Conservation (phyloP, 2,797 vertebrate genomes). For the Danio kyathit region DNA sequence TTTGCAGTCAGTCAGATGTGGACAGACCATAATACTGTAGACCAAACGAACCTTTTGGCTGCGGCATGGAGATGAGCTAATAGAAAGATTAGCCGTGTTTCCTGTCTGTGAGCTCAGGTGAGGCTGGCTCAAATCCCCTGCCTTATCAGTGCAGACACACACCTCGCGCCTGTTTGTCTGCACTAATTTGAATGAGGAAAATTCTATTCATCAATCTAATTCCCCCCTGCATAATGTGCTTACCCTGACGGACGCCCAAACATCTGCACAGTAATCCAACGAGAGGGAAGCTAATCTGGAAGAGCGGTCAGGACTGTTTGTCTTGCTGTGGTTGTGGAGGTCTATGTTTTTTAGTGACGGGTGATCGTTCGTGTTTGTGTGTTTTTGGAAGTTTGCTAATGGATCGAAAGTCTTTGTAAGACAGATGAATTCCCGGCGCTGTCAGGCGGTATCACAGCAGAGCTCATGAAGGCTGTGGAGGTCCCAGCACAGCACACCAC, state of each 20-base stretch:
- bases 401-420: slow-evolving; percentile 84
- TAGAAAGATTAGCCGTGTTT: slow-evolving; percentile 36
- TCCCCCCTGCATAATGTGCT: slow-evolving; percentile 65
- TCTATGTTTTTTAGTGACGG: slow-evolving; percentile 17
- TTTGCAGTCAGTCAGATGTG: slow-evolving; percentile 14
- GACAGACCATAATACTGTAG: background rate
- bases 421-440: slow-evolving; percentile 88
- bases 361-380: slow-evolving; percentile 37
- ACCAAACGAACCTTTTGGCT: slow-evolving; percentile 22
- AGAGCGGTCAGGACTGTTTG: background rate
- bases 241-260: slow-evolving; percentile 76
- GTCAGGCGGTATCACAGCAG: slow-evolving; percentile 88
- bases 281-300: slow-evolving; percentile 44
- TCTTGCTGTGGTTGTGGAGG: background rate
- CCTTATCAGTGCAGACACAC: slow-evolving; percentile 70
- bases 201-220: slow-evolving; percentile 76
- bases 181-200: slow-evolving; percentile 75
- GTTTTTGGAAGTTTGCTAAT: slow-evolving; percentile 76
- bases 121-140: slow-evolving; percentile 31
- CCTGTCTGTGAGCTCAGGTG: slow-evolving; percentile 43
- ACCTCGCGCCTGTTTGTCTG: slow-evolving; percentile 75
- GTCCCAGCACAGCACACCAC: slow-evolving; percentile 85
- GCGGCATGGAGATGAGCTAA: slow-evolving; percentile 4
- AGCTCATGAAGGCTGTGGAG: slow-evolving; percentile 85
- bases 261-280: slow-evolving; percentile 79